Conservation (phyloP, 2,113 vertebrate genomes). For the Malaclemys terrapin region DNA sequence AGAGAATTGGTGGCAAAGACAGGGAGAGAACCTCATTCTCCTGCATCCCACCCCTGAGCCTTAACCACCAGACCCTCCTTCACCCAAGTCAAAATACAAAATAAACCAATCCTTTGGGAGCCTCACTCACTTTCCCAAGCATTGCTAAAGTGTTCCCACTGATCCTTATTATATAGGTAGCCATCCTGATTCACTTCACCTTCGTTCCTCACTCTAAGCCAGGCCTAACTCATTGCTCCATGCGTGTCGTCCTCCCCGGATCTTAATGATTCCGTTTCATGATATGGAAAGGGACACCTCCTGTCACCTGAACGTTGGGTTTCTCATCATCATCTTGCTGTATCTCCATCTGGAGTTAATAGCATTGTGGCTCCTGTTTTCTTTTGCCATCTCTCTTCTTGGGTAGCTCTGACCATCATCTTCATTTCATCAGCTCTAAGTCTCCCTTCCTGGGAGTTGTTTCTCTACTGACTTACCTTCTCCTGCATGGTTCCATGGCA, state of each 20-base stretch:
- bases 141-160: neutral
- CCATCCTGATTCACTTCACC: neutral
- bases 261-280: neutral
- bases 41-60: neutral
- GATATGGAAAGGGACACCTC: neutral
- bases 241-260: no score
- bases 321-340: neutral
- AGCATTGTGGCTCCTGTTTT: neutral
- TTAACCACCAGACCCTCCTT: neutral
- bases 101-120: neutral
- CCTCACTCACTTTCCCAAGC: neutral
- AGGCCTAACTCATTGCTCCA: neutral
- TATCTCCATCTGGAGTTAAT: neutral
- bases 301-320: neutral
- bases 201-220: neutral
- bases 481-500: rapidly evolving
- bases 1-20: neutral
- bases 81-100: neutral
- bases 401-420: neutral
- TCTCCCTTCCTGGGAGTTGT: neutral
- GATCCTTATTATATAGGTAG: neutral
- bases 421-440: neutral
- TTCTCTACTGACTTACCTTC: rapidly evolving
- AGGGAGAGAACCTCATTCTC: neutral
- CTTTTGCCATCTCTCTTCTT: neutral